Conservation (phyloP, 2,113 vertebrate genomes). For the Ahaetulla prasina region DNA sequence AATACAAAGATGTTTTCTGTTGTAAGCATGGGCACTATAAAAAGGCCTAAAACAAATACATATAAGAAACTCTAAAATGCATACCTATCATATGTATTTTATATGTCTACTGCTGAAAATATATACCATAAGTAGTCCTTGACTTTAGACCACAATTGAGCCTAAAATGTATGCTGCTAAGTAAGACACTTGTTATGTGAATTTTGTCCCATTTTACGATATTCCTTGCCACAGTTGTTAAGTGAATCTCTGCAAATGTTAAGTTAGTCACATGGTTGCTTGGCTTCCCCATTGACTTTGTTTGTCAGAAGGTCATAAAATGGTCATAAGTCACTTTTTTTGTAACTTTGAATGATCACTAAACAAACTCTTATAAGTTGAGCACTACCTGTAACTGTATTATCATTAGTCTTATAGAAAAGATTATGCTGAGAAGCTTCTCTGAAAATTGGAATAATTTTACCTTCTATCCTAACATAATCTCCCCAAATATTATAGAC, state of each 20-base stretch:
- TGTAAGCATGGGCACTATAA: background rate
- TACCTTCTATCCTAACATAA: background rate
- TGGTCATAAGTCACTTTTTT: background rate
- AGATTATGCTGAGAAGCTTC: background rate
- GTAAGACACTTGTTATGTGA: background rate
- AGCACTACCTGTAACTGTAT: background rate
- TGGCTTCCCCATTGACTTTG: background rate
- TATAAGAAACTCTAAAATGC: background rate
- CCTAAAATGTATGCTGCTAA: background rate
- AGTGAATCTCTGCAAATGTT: background rate
- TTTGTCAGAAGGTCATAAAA: background rate
- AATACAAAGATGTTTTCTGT: background rate
- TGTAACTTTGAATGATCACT: background rate
- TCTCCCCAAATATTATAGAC: background rate
- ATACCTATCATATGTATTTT: background rate
- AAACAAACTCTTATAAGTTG: background rate
- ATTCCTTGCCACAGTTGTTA: background rate
- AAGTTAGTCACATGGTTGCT: background rate
- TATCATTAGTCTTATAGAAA: background rate
- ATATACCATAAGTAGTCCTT: background rate
- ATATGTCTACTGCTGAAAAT: background rate
- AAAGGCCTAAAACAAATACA: background rate
- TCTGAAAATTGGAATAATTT: background rate
- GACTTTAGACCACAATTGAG: background rate
- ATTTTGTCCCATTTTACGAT: background rate